Evolutionary conservation across 2,888 invertebrate genomes (phyloP).

Genomic region (Agrotis exclamationis): DNA sequence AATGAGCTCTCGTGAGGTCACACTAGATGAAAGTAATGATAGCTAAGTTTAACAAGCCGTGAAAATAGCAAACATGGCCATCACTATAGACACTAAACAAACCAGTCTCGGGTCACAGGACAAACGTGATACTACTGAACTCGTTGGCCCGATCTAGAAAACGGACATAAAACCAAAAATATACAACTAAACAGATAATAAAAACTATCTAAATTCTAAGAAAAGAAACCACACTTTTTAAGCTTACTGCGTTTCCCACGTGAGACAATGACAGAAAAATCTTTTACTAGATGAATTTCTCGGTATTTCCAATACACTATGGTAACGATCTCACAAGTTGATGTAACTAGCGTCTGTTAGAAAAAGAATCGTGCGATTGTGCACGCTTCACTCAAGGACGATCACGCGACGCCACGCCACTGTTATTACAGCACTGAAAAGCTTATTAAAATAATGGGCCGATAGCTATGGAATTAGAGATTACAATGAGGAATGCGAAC

Average conservation of each 20-base stretch:
- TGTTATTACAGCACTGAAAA: slow-evolving; percentile 78
- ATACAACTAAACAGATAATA: slow-evolving; percentile 25
- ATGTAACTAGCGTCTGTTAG: slow-evolving; percentile 69
- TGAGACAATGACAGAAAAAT: slow-evolving; percentile 71
- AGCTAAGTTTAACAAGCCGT: slow-evolving; percentile 62
- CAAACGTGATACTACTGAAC: slow-evolving; percentile 43
- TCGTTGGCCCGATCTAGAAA: slow-evolving; percentile 33
- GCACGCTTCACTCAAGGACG: slow-evolving; percentile 84
- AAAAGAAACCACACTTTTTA: slow-evolving; percentile 41
- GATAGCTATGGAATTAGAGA: slow-evolving; percentile 77
- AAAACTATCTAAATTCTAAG: slow-evolving; percentile 24
- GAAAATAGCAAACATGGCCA: slow-evolving; percentile 59
- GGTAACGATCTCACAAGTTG: slow-evolving; percentile 69
- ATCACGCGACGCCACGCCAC: slow-evolving; percentile 76
- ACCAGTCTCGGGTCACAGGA: slow-evolving; percentile 37
- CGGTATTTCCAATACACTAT: slow-evolving; percentile 69
- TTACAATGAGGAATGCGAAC: slow-evolving; percentile 79
- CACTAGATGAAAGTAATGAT: slow-evolving; percentile 74
- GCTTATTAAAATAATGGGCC: slow-evolving; percentile 82
- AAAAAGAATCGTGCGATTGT: slow-evolving; percentile 80
- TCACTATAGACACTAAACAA: slow-evolving; percentile 43
- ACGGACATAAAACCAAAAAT: slow-evolving; percentile 17
- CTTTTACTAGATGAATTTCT: slow-evolving; percentile 63
- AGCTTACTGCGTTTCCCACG: slow-evolving; percentile 63
- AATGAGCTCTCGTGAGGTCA: slow-evolving; percentile 70